Evolutionary conservation across 2,113 vertebrate species (phyloP).

Genomic region (Nerophis lumbriciformis): DNA sequence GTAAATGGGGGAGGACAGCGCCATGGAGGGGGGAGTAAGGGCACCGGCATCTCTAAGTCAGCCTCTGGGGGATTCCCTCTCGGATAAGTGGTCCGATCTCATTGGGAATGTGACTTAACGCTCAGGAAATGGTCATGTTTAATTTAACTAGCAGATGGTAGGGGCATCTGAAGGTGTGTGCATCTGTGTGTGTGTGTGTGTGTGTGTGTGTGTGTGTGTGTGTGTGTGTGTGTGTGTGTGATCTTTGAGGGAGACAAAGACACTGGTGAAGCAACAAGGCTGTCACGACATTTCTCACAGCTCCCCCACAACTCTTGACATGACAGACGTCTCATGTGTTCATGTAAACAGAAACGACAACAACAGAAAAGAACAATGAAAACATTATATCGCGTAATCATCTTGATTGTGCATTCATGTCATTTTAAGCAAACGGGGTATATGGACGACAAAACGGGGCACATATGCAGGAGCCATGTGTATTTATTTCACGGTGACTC

Average conservation of each 20-base stretch:
- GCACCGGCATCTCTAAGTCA: constrained; percentile 58
- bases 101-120: constrained; percentile 70
- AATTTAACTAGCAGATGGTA: constrained; percentile 77
- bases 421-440: no score
- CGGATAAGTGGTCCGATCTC: constrained; percentile 71
- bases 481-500: no score
- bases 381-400: no score
- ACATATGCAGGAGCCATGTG: no score
- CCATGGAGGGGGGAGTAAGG: constrained; percentile 26
- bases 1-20: constrained; percentile 17
- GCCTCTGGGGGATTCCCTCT: constrained; percentile 61
- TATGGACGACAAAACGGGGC: no score
- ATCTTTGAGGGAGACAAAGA: constrained; percentile 36
- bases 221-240: neutral
- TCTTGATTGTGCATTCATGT: no score
- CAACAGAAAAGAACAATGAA: constrained; percentile 9
- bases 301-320: constrained; percentile 24
- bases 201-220: neutral
- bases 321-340: constrained; percentile 23
- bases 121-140: constrained; percentile 78
- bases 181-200: neutral
- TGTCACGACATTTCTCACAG: constrained; percentile 48
- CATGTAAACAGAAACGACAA: constrained; percentile 40
- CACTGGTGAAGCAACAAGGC: constrained; percentile 59
- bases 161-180: constrained; percentile 47